phyloP scores from a whole-genome alignment of 1,140 invertebrate species.

The Drosophila nigrodunni region DNA sequence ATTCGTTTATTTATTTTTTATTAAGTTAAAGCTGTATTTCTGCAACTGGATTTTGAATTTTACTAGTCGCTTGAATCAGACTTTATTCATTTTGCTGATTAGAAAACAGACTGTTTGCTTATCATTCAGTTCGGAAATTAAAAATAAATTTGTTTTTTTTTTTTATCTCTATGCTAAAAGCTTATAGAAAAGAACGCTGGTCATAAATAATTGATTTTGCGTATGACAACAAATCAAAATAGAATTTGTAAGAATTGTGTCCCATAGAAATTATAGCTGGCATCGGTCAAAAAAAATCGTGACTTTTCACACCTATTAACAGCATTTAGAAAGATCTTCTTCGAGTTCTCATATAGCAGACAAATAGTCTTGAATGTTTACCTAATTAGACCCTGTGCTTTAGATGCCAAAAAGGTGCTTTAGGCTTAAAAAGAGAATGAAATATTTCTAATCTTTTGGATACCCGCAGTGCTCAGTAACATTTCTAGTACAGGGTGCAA shows the following conservation, averaged over 20 bases:
- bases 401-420: not conserved
- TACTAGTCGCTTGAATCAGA: not conserved
- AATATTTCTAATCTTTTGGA: no score
- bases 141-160: not conserved
- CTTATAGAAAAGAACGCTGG: not conserved
- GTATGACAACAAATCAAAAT: not conserved
- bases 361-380: not conserved
- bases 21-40: not conserved
- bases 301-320: conserved; percentile 13
- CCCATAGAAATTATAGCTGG: not conserved
- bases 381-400: not conserved
- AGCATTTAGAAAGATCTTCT: not conserved
- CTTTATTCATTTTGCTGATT: not conserved
- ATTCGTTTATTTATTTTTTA: no score
- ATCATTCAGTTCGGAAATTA: not conserved
- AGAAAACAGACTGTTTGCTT: not conserved
- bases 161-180: conserved; percentile 25
- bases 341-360: not conserved
- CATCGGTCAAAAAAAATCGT: not conserved
- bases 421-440: no score
- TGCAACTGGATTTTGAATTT: not conserved
- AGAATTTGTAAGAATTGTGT: not conserved
- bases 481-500: no score
- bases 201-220: not conserved
- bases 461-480: no score